Base-by-base conservation (phyloP, 2,113 vertebrate genomes). In the Sigmodon hispidus region DNA sequence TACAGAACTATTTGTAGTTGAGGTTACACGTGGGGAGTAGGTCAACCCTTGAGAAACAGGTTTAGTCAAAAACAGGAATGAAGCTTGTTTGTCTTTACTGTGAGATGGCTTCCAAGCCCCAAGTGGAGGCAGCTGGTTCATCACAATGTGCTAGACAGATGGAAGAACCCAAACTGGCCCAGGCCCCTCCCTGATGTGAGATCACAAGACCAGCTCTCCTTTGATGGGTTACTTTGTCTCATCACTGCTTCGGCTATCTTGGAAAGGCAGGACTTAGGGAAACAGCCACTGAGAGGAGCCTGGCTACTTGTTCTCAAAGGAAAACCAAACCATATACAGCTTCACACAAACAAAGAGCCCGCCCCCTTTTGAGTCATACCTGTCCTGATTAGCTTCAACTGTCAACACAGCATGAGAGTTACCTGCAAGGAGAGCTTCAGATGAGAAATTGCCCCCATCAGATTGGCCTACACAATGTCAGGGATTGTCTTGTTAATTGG, bases 261-360 rank as follows among this genome's bases (percentile, higher is more conserved):
- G 4, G 17, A 63, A 48, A 19, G 31, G 17, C 9, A 3, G 52
- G 17, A 2, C 2, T 7, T 2, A 10, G 29, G 50, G 48, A 90
- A 13, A 19, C 0, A 2, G 29, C 31, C 12, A 40, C 29, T 65
- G 45, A 90, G 70, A 31, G 36, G 1, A 50, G 6, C 21, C 43
- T 48, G 24, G 45, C 48, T 3, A 55, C 70, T 45, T 40, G 31
- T 43, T 48, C 4, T 59, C 57, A 81, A 10, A 34, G 55, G 57
- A 48, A 43, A 16, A 15, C 19, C 7, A 50, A 48, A 63, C 31
- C 0, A 0, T 11, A 48, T 1, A 15, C 3, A 21, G 57, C 45
- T 89, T 4, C 12, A 29, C 10, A 22, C 22, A 17, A 21, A 0
- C 1, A 43, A 31, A 57, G n/a, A 19, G 0, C 3, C 24, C 26